phyloP scores from a whole-genome alignment of 2,888 invertebrate genomes.

The Arrhopalites spinosus region DNA sequence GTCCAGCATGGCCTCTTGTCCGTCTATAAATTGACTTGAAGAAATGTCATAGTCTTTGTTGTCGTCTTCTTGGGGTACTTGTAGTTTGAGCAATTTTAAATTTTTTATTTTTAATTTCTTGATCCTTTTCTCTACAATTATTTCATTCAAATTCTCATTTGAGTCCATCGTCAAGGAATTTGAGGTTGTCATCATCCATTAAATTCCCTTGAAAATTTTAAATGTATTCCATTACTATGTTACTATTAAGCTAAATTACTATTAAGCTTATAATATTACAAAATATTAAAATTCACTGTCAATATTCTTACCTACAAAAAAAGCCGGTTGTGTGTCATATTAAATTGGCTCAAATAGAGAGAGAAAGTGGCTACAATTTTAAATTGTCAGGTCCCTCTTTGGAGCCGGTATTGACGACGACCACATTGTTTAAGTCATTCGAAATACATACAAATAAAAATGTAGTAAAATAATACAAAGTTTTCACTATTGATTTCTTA shows the following conservation, averaged over 20 bases:
- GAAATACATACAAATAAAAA: slow-evolving; percentile 5
- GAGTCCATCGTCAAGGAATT: neutral
- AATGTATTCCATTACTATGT: too few relatives aligned
- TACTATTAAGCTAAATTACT: too few relatives aligned
- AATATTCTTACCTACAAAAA: too few relatives aligned
- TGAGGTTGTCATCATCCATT: neutral
- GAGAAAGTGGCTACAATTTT: too few relatives aligned
- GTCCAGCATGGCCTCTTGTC: neutral
- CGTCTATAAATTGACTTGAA: neutral
- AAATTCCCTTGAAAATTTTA: too few relatives aligned
- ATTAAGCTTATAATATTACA: too few relatives aligned
- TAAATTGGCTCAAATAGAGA: too few relatives aligned
- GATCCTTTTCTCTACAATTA: neutral
- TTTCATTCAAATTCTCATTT: neutral
- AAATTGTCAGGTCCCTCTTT: too few relatives aligned
- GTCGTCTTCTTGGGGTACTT: slow-evolving; percentile 11
- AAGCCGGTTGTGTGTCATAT: too few relatives aligned
- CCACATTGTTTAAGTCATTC: neutral
- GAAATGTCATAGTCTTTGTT: slow-evolving; percentile 13
- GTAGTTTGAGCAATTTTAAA: slow-evolving; percentile 18
- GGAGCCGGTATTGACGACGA: neutral
- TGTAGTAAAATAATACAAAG: slow-evolving; percentile 16
- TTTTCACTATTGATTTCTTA: slow-evolving; percentile 38
- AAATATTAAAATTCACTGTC: too few relatives aligned
- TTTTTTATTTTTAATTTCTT: slow-evolving; percentile 25